Evolutionary conservation across 2,888 invertebrate genomes (phyloP).

Genomic region (Lochmaea crataegi): DNA sequence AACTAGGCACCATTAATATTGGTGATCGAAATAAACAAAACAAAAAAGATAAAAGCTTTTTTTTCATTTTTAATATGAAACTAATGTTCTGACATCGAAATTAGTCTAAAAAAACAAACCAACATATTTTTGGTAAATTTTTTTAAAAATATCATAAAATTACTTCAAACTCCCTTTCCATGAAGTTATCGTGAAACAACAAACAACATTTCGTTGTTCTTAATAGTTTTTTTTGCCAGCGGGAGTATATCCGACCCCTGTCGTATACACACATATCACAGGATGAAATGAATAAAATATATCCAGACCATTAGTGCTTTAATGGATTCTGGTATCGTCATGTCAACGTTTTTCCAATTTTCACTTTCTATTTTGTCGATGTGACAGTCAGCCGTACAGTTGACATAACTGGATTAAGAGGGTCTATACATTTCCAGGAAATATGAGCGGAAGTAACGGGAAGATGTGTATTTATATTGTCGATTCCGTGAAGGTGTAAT

Average conservation of each 20-base stretch:
- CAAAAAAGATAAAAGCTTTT: background rate
- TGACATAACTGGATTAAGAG: slow-evolving; percentile 5
- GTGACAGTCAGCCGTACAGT: background rate
- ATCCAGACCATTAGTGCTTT: slow-evolving; percentile 5
- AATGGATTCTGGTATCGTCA: background rate
- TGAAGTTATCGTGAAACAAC: background rate
- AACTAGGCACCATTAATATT: background rate
- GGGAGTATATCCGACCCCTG: background rate
- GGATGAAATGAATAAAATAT: slow-evolving; percentile 1
- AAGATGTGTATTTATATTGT: background rate
- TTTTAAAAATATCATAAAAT: background rate
- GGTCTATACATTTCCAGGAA: background rate
- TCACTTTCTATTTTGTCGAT: background rate
- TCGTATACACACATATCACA: background rate
- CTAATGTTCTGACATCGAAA: background rate
- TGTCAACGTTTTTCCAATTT: slow-evolving; percentile 9
- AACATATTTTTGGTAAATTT: background rate
- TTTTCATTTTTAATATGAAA: background rate
- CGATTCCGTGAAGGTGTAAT: no score
- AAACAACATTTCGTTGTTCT: background rate
- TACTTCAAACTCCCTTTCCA: background rate
- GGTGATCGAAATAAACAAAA: background rate
- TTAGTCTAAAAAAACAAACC: background rate
- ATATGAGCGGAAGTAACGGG: background rate
- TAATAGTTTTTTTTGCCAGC: background rate